These are phyloP conservation scores for Epinotia bilunana DNA, from an alignment of 2,888 invertebrate species.

Conservation along the genomic window DNA sequence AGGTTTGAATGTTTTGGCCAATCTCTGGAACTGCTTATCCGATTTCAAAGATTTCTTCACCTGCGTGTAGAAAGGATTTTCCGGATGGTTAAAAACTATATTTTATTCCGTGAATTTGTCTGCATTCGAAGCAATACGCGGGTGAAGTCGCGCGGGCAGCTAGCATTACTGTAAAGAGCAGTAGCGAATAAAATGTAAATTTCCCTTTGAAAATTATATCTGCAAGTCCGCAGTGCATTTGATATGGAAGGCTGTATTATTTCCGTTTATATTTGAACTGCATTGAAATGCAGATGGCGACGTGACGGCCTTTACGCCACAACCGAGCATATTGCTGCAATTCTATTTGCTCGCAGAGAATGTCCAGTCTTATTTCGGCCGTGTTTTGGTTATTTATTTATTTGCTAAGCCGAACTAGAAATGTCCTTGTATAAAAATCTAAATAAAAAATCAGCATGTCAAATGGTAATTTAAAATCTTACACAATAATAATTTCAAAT, in stretches of 20 bases:
- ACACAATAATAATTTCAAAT: too few relatives aligned
- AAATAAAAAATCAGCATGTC: too few relatives aligned
- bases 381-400: neutral
- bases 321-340: neutral
- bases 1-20: neutral
- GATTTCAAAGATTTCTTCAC: too few relatives aligned
- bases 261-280: conserved; percentile 13
- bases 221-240: neutral
- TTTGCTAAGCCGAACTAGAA: neutral
- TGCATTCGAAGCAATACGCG: neutral
- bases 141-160: too few relatives aligned
- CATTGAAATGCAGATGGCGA: conserved; percentile 19
- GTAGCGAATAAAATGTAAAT: neutral
- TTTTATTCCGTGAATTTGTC: too few relatives aligned
- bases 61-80: too few relatives aligned
- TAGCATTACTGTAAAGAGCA: neutral
- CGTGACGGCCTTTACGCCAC: conserved; percentile 4
- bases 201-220: conserved; percentile 6
- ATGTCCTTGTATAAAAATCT: too few relatives aligned
- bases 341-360: neutral
- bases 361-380: neutral
- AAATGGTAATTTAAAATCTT: too few relatives aligned
- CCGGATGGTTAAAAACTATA: too few relatives aligned
- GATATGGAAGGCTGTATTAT: conserved; percentile 4
- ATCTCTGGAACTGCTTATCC: too few relatives aligned